phyloP scores from a whole-genome alignment of 2,888 invertebrate genomes.

The Amaurobius ferox region DNA sequence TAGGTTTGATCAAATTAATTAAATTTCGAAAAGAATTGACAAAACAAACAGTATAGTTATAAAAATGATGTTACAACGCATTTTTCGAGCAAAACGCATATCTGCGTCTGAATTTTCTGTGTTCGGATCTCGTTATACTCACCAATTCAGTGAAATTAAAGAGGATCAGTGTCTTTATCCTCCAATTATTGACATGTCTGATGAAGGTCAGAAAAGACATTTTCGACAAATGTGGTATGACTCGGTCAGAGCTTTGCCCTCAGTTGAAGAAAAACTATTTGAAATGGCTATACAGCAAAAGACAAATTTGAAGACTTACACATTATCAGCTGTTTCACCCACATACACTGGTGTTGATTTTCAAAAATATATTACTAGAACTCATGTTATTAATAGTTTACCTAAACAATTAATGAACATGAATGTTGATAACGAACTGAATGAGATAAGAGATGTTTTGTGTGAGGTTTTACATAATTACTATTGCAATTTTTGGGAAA shows the following conservation, averaged over 20 bases:
- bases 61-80: neutral
- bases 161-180: conserved; percentile 80
- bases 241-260: conserved; percentile 82
- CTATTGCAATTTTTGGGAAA: conserved; percentile 31
- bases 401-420: conserved; percentile 81
- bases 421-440: conserved; percentile 78
- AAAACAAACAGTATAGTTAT: too few relatives aligned
- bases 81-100: neutral
- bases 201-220: conserved; percentile 79
- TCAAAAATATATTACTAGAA: conserved; percentile 87
- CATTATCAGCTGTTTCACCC: neutral
- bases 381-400: conserved; percentile 82
- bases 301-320: conserved; percentile 7
- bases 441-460: conserved; percentile 78
- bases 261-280: conserved; percentile 90
- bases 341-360: conserved; percentile 85
- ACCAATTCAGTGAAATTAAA: neutral
- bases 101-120: neutral
- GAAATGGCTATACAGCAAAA: conserved; percentile 84
- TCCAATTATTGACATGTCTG: conserved; percentile 82
- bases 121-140: neutral
- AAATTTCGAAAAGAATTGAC: too few relatives aligned
- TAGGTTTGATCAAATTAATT: too few relatives aligned
- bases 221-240: conserved; percentile 80
- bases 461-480: conserved; percentile 74